phyloP scores from a whole-genome alignment of 2,797 vertebrate genomes.

The Melanotaenia trifasciata region DNA sequence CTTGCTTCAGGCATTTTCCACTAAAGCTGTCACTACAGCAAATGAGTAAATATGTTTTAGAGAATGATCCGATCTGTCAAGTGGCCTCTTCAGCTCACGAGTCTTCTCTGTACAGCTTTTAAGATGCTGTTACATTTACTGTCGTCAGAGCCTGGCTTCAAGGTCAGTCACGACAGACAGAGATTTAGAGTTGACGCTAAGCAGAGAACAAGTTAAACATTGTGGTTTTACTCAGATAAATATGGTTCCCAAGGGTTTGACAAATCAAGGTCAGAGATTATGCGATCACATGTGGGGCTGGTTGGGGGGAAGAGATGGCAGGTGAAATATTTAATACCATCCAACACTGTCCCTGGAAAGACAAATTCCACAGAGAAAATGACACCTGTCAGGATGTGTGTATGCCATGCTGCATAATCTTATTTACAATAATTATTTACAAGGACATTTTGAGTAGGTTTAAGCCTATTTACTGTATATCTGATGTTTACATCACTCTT shows the following conservation, averaged over 20 bases:
- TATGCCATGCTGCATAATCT: constrained; percentile 6
- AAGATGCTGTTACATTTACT: constrained; percentile 65
- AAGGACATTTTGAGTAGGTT: background rate
- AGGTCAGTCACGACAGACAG: constrained; percentile 65
- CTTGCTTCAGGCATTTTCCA: constrained; percentile 41
- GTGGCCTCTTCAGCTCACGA: constrained; percentile 44
- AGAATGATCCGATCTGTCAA: constrained; percentile 67
- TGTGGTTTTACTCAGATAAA: constrained; percentile 59
- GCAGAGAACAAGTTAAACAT: constrained; percentile 65
- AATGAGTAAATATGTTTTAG: constrained; percentile 69
- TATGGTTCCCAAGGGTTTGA: constrained; percentile 52
- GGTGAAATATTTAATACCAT: constrained; percentile 24
- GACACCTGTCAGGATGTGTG: constrained; percentile 21
- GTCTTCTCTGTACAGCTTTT: constrained; percentile 53
- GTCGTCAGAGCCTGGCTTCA: constrained; percentile 67
- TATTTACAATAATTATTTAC: constrained; percentile 28
- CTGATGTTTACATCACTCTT: constrained; percentile 1
- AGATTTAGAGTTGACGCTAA: constrained; percentile 60
- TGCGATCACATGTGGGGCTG: constrained; percentile 18
- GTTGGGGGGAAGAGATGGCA: background rate
- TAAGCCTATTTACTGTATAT: constrained; percentile 11
- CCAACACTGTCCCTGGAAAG: constrained; percentile 21
- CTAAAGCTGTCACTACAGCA: constrained; percentile 55
- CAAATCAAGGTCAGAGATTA: constrained; percentile 67
- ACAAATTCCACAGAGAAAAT: constrained; percentile 29